Conservation (phyloP, 1,140 invertebrate genomes). For the Ostrea denselamellosa region DNA sequence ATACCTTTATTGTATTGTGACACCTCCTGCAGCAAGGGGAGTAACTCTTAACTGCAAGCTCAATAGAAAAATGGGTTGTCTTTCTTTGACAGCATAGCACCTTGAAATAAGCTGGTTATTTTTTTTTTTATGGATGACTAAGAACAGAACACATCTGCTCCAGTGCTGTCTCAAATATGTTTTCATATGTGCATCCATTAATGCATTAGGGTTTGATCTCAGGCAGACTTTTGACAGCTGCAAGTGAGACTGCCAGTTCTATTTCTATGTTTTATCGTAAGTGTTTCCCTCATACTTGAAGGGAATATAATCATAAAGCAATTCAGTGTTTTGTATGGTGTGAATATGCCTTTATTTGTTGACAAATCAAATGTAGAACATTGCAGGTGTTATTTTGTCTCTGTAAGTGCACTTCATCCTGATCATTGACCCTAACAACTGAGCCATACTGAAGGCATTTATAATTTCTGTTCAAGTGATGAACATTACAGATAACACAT, state of each 20-base stretch:
- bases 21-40: background rate
- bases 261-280: background rate
- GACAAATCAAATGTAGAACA: background rate
- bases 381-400: constrained; percentile 10
- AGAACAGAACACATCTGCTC: background rate
- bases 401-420: background rate
- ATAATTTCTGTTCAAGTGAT: constrained; percentile 14
- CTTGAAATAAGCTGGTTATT: background rate
- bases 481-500: background rate
- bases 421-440: background rate
- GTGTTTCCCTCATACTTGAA: background rate
- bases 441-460: background rate
- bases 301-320: background rate
- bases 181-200: constrained; percentile 14
- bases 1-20: too few species aligned
- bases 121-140: background rate
- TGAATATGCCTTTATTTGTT: constrained; percentile 1
- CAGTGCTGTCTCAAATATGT: background rate
- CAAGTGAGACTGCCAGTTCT: background rate
- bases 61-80: background rate
- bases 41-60: background rate
- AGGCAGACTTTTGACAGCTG: background rate
- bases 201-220: background rate
- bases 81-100: background rate
- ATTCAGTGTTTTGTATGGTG: background rate